Base-by-base conservation (phyloP, 2,113 vertebrate species). In the Ariopsis seemanni region DNA sequence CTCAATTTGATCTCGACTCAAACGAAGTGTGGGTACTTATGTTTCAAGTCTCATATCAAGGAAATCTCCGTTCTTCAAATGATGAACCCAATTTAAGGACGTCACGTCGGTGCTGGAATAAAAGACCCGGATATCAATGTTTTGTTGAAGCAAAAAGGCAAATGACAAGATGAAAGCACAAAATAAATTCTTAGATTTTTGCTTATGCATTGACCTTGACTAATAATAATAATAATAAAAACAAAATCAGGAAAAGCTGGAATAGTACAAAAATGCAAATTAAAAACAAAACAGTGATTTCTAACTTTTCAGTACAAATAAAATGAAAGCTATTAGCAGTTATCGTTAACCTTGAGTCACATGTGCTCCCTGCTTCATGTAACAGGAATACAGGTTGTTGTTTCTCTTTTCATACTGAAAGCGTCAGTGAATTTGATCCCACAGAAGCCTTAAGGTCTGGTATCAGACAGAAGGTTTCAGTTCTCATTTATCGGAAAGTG, bases 401-500 rank as follows among this genome's bases (percentile, higher is more conserved):
- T 53, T 77, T 25, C 25, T 53, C n/a, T 65, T 65, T 65, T 25
- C 67, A 69, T 11, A 55, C 63, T 72, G 65, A 84, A 84, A 55
- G 20, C 42, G 65, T 34, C 15, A 12, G 52, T 17, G 65, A 57
- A 71, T 22, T 22, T 60, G 30, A 60, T 60, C 79, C 79, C 55
- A 20, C 53, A 57, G 77, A 80, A 27, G 53, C 53, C 18, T 58
- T 55, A 79, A 55, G 50, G 2, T 80, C 15, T 60, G n/a, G 30
- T 34, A 27, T 60, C 27, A 11, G 27, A 22, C 3, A 42, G 4
- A 81, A 18, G 78, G 22, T 81, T 81, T 81, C 78, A 60, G 57
- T 60, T 81, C 30, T 81, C 27, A 22, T 81, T 60, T 60, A 60
- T 6, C 42, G 18, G 5, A 81, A 42, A 60, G 27, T 60, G 18